Conservation (phyloP, 2,113 vertebrate genomes). For the Cebus imitator region DNA sequence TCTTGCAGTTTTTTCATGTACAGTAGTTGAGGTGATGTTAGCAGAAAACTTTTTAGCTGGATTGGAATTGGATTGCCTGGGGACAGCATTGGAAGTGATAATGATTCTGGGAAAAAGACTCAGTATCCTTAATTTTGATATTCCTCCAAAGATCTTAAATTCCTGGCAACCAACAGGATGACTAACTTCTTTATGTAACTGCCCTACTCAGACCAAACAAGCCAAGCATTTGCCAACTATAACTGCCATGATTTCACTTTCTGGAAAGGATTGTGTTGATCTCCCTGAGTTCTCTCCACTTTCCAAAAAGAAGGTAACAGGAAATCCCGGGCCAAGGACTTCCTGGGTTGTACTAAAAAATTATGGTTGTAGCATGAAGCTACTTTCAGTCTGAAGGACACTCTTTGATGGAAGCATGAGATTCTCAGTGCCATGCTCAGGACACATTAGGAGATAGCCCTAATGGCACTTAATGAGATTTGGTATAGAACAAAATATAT, state of each 20-base stretch:
- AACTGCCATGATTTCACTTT: background rate
- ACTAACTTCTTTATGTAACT: conserved; percentile 56
- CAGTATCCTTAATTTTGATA: conserved; percentile 61
- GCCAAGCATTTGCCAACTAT: background rate
- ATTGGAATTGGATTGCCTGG: conserved; percentile 16
- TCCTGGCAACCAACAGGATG: conserved; percentile 24
- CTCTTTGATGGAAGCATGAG: background rate
- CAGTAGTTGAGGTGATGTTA: background rate
- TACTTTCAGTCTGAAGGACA: background rate
- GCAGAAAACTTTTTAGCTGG: conserved; percentile 12
- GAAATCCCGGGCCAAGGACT: background rate
- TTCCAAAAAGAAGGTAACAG: background rate
- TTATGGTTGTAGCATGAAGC: background rate
- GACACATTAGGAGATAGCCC: background rate
- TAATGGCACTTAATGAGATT: background rate
- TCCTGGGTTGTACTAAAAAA: background rate
- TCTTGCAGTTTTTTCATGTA: background rate
- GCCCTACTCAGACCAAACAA: conserved; percentile 31
- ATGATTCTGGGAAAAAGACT: conserved; percentile 43
- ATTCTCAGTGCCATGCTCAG: background rate
- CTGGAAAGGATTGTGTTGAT: background rate
- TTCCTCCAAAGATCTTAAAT: conserved; percentile 66
- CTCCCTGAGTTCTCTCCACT: background rate
- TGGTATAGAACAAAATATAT: background rate
- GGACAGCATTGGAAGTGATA: conserved; percentile 53